Evolutionary conservation across 2,888 invertebrate species (phyloP), one percentile per base, ranked within the genome.

Genomic region (Perithous albicinctus): DNA sequence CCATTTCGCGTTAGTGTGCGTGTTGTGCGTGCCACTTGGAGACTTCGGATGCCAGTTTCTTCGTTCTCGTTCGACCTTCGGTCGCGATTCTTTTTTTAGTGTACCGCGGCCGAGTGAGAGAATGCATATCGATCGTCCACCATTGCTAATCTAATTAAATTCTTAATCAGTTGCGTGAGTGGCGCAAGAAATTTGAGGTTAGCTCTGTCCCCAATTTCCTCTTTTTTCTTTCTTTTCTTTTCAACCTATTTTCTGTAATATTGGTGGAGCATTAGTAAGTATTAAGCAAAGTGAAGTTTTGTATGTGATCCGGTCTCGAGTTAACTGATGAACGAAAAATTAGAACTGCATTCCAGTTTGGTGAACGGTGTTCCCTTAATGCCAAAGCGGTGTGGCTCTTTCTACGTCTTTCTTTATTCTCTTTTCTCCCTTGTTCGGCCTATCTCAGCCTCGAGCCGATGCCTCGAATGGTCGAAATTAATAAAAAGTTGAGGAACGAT

Each of bases 401-500:
- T 43, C 48, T 18, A 54, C 35, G 29, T 64, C 54, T 43, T 81
- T 66, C 83, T 59, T 59, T 59, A 18, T 72, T 46, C 15, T 32
- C 67, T 12, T 54, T 48, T 46, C 23, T 56, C 63, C 63, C 41
- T 48, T 29, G 6, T 12, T 12, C 56, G 59, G 18, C 80, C 80
- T 80, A 61, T 83, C 86, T 82, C 86, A 85, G 85, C 84, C 88
- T 88, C 80, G 83, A 80, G 85, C 82, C 86, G 86, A 90, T 89
- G 59, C 89, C 89, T 86, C 89, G 88, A 89, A 88, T 89, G 89
- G 88, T 88, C 88, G 90, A 92, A 92, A 92, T 92, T 92, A 92
- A 92, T 92, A 92, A 92, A 92, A 92, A 92, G 89, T 91, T 89
- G 91, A 90, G 89, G 91, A 91, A 92, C 92, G 92, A 92, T 92